Base-by-base conservation (phyloP, 2,113 vertebrate genomes). In the Verasper variegatus region DNA sequence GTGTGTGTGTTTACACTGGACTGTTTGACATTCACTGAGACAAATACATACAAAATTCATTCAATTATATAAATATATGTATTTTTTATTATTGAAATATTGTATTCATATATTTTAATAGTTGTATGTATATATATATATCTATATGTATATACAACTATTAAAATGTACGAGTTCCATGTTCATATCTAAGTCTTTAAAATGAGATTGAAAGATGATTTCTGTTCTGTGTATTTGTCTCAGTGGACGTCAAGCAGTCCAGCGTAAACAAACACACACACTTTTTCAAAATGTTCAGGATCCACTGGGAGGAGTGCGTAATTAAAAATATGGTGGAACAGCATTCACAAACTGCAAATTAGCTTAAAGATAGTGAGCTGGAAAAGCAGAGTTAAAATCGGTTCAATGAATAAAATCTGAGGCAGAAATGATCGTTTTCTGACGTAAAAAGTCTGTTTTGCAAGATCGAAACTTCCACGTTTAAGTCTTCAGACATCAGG, bases 401-500 rank as follows among this genome's bases (percentile, higher is more conserved):
- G 54, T 27, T 59, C 11, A 26, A 6, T 57, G 23, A 26, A 57
- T 11, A 26, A 37, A 57, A 68, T 15, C 35, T 21, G 10, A 52
- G 24, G 20, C 17, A 27, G 54, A 51, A 18, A 35, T 59, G 21
- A 2, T 5, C 23, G 17, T 56, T 73, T 40, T 37, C 3, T 35
- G 37, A 35, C 35, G 27, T 11, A 24, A 24, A 24, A 24, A 1
- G 24, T 24, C 24, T 24, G 24, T 24, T 62, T 35, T 47, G 17
- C 21, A 63, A 51, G 59, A 59, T 10, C 45, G 9, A 61, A 37
- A 73, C 51, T 63, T 18, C 8, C 12, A 26, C 23, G 62, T 68
- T 49, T 64, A 23, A 24, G 21, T 42, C 20, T 9, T 66, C 23
- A 31, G 76, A 73, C 35, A 60, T 40, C 68, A 12, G 40, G 40